Evolutionary conservation across 2,797 vertebrate species (phyloP), one percentile per base, ranked within the genome.

Genomic region (Sebastiscus albofasciatus): DNA sequence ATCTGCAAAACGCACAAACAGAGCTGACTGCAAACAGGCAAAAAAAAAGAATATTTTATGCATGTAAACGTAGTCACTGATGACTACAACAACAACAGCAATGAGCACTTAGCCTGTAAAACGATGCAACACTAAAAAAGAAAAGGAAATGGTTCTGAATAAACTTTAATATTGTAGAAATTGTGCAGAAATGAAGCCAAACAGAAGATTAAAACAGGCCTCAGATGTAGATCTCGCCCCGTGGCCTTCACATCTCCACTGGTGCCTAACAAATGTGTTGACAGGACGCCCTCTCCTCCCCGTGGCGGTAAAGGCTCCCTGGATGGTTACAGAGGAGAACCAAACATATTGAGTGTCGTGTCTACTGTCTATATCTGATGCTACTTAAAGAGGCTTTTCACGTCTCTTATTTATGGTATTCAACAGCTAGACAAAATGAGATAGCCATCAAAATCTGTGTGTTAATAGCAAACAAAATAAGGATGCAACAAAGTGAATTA

Each of bases 261-360:
- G 94, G 95, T 90, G 92, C 66, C 73, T 88, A 89, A 83, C 61
- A 74, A 86, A 86, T 84, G 92, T 92, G 85, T 93, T 96, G 95
- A 94, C 94, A 81, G 71, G 73, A 54, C 11, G 64, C 61, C 39
- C 58, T 64, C 66, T 22, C 31, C 3, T 22, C 80, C 86, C 79
- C 0, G 9, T 6, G 61, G 78, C 42, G 2, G 52, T 39, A 67
- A 83, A 72, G 75, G 65, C 94, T 93, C 91, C 93, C 91, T 89
- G 85, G 87, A 87, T 87, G 90, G 81, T 93, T 52, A 10, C 92
- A 58, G 83, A 81, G 93, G 89, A 96, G 95, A 89, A 91, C 81
- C 90, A 75, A 96, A 95, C 96, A 96, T 97, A 97, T 97, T 96
- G 96, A 95, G 91, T 90, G 90, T 93, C 88, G 62, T n/a, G 20